Evolutionary conservation across 1,140 invertebrate species (phyloP).

Genomic region (Plodia interpunctella): DNA sequence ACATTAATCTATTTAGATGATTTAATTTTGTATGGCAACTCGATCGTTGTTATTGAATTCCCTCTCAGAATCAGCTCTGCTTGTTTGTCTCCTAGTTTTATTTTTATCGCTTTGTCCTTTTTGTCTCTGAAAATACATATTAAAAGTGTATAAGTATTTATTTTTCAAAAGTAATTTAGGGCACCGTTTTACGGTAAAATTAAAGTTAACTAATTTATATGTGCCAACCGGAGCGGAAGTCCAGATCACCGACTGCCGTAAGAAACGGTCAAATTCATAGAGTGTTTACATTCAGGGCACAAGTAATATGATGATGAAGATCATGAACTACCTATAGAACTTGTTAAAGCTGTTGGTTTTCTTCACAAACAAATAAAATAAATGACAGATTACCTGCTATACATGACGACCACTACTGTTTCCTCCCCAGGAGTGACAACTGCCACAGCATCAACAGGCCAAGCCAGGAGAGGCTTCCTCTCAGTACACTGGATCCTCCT

Average conservation of each 20-base stretch:
- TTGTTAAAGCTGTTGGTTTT: too few species aligned
- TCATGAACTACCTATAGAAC: background rate
- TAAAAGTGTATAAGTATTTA: too few species aligned
- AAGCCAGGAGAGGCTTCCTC: slow-evolving; percentile 28
- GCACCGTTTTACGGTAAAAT: too few species aligned
- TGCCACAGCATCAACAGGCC: slow-evolving; percentile 30
- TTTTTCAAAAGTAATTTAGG: too few species aligned
- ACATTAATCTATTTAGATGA: too few species aligned
- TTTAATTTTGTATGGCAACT: slow-evolving; percentile 10
- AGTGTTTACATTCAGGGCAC: too few species aligned
- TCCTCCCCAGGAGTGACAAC: slow-evolving; percentile 45
- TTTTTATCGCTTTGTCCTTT: slow-evolving; percentile 15
- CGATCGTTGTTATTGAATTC: slow-evolving; percentile 33
- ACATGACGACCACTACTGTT: slow-evolving; percentile 35
- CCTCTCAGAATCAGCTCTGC: slow-evolving; percentile 19
- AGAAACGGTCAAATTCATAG: too few species aligned
- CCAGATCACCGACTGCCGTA: too few species aligned
- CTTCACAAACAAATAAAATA: background rate
- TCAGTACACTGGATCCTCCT: slow-evolving; percentile 41
- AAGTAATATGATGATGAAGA: too few species aligned
- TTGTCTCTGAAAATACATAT: slow-evolving; percentile 25
- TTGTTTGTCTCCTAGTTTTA: slow-evolving; percentile 24
- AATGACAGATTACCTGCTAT: slow-evolving; percentile 40
- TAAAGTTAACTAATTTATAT: too few species aligned
- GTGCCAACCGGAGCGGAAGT: too few species aligned